Evolutionary conservation across 1,140 invertebrate species (phyloP), one percentile per base, ranked within the genome.

Genomic region (Cataglyphis hispanica): DNA sequence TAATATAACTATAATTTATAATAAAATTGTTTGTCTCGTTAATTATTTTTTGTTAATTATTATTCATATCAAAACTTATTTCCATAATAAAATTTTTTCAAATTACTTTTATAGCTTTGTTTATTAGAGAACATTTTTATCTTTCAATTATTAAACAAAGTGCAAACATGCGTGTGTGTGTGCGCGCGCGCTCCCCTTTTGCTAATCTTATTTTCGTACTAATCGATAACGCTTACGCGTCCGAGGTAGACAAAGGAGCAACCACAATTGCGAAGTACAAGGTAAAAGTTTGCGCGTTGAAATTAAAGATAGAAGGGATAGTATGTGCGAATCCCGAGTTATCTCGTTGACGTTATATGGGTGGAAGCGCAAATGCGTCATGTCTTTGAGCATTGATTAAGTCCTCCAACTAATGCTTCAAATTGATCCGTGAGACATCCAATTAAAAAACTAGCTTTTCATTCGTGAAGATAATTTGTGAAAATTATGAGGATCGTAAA

Each of bases 171-270:
- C 76, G 63, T 80, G 63, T 22, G 56, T 31, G 63, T 56, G 69
- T 56, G 77, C 76, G 61, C 66, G 61, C 46, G 53, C 46, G 31
- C 46, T 80, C 46, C 77, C 64, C 77, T 66, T 50, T 80, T 40
- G 77, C 77, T 69, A 69, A 80, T 80, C 66, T 70, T 80, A 80
- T 80, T 80, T 80, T 80, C 77, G 77, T 56, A 40, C 64, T 80
- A 58, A 80, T 80, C 77, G 46, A 80, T 80, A 80, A 40, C 43
- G 77, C 69, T 80, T 80, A 80, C 34, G 27, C 64, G 53, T 66
- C 31, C 43, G n/a, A 53, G 31, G 77, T 58, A 70, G 64, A 80
- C 64, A 80, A 80, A 80, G 77, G 77, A 69, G 46, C 64, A 70
- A 16, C 77, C 64, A 56, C 63, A 63, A 80, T 80, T 56, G 43